Conservation (phyloP, 2,113 vertebrate genomes). For the Nanorana parkeri region DNA sequence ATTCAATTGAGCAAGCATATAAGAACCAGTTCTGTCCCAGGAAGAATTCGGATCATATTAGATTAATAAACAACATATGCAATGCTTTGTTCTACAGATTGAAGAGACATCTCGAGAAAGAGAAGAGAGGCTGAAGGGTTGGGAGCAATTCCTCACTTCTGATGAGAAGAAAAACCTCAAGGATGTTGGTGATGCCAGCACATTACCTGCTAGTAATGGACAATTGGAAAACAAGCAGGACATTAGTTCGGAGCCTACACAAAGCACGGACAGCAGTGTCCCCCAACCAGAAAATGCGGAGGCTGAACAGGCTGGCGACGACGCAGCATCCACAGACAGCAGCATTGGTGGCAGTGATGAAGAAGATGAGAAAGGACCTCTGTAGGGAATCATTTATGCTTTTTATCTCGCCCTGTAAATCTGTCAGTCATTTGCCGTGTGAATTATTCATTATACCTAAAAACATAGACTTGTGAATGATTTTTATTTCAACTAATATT, state of each 20-base stretch:
- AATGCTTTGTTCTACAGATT: constrained; percentile 73
- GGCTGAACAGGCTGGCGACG: constrained; percentile 65
- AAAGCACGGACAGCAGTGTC: constrained; percentile 57
- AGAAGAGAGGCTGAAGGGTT: constrained; percentile 91
- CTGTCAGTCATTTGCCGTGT: constrained; percentile 18
- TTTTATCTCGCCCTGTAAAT: constrained; percentile 58
- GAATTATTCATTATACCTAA: no score
- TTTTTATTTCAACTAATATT: no score
- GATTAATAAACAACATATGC: not conserved
- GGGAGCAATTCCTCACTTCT: constrained; percentile 82
- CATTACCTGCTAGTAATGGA: constrained; percentile 41
- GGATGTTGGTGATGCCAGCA: not conserved
- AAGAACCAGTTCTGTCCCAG: not conserved
- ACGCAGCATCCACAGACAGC: constrained; percentile 84
- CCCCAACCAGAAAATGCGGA: constrained; percentile 58
- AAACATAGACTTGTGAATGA: no score
- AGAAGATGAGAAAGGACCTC: constrained; percentile 69
- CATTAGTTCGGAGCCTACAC: constrained; percentile 24
- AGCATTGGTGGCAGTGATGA: constrained; percentile 89
- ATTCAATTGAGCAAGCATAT: not conserved
- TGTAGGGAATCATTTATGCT: constrained; percentile 58
- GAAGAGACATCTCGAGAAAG: constrained; percentile 93
- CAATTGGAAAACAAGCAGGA: constrained; percentile 58
- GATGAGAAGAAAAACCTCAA: constrained; percentile 59
- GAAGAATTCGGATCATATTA: no score